Conservation (phyloP, 2,888 invertebrate species). For the Chymomyza procnemis region DNA sequence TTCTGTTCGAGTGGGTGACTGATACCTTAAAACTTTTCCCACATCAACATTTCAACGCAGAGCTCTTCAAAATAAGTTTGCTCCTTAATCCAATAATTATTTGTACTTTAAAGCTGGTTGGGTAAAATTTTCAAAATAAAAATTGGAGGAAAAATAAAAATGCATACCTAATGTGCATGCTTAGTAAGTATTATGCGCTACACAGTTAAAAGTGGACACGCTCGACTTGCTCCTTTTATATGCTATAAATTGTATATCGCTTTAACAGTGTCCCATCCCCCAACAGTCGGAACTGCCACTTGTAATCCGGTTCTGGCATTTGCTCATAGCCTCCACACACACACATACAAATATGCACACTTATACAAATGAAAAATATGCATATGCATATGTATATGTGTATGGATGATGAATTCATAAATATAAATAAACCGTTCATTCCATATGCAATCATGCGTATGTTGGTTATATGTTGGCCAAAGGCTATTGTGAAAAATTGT, state of each 20-base stretch:
- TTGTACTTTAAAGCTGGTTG: not conserved
- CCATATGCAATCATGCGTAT: constrained; percentile 60
- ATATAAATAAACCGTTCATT: constrained; percentile 67
- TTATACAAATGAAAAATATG: no score
- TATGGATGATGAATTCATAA: constrained; percentile 63
- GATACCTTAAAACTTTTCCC: no score
- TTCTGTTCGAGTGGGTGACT: no score
- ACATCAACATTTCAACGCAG: no score
- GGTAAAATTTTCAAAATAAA: not conserved
- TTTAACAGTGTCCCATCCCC: not conserved
- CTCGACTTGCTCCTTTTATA: not conserved
- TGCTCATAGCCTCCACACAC: not conserved
- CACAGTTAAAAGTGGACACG: not conserved
- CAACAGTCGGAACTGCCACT: not conserved
- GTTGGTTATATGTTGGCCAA: constrained; percentile 8
- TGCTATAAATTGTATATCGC: not conserved
- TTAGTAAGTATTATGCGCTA: not conserved
- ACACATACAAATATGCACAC: constrained; percentile 21
- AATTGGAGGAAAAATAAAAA: not conserved
- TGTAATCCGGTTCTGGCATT: not conserved
- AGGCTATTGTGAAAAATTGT: constrained; percentile 9
- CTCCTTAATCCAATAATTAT: not conserved
- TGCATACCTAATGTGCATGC: not conserved
- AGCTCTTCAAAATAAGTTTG: no score
- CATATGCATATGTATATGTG: not conserved